phyloP scores from a whole-genome alignment of 2,797 vertebrate species.

The Bucorvus abyssinicus region DNA sequence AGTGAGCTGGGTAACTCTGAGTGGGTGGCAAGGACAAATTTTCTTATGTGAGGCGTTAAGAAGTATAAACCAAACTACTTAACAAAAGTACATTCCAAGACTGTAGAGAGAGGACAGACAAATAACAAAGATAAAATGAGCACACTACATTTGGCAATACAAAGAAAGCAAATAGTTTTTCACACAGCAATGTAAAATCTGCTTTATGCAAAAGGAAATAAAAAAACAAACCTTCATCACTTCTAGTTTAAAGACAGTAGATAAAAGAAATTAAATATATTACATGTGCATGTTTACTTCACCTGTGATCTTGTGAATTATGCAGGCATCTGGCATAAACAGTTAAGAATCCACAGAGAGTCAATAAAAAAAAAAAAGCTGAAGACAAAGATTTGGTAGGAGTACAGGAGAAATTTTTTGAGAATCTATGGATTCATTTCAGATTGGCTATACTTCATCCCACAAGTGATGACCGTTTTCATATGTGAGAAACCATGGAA shows the following conservation, averaged over 20 bases:
- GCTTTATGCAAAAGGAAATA: not conserved
- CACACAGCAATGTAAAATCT: not conserved
- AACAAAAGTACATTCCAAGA: not conserved
- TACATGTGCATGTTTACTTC: not conserved
- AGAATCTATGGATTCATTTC: not conserved
- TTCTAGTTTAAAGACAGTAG: not conserved
- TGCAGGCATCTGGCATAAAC: not conserved
- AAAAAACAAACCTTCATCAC: not conserved
- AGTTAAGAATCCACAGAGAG: not conserved
- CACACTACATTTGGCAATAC: not conserved
- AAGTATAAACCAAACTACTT: not conserved
- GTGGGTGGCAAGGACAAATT: not conserved
- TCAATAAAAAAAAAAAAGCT: not conserved
- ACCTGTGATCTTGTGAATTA: not conserved
- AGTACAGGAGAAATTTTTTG: not conserved
- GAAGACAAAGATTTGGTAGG: not conserved
- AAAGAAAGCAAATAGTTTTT: not conserved
- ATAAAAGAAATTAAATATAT: not conserved
- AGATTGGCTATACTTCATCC: not conserved
- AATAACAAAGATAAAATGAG: not conserved
- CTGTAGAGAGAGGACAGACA: not conserved
- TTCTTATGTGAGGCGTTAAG: not conserved
- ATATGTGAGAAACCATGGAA: constrained; percentile 34
- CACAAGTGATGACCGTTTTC: not conserved
- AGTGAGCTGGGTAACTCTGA: not conserved